Base-by-base conservation (phyloP, 1,140 invertebrate genomes). In the Drosophila parabipectinata region DNA sequence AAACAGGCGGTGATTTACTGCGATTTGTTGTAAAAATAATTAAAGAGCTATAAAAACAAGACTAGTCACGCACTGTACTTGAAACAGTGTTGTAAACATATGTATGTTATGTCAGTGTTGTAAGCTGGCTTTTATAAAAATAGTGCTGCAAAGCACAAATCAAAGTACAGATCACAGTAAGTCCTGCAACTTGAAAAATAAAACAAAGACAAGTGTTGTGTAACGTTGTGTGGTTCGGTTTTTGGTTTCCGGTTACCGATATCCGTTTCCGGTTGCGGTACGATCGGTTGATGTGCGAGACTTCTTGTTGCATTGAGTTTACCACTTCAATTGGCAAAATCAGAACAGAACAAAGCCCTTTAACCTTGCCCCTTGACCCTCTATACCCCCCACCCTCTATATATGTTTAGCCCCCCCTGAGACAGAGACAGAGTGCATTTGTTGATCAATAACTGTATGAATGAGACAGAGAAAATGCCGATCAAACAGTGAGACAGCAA, bases 271-370 rank as follows among this genome's bases (percentile, higher is more conserved):
- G 32, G 48, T 66, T 56, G 53, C 37, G 32, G 32, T 60, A 41
- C 45, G 76, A 78, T 81, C 72, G 68, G 83, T 75, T 72, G 72
- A 81, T 90, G 88, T 90, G 88, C 85, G 78, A 77, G 76, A 91
- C 82, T 91, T 91, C 90, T 91, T 91, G 90, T 91, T 91, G 90
- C 90, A 91, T 91, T 91, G 90, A 91, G 90, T 91, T 91, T 84
- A 80, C 77, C 58, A 72, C 79, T 72, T 73, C 68, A 89, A 88
- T 89, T 89, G 84, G 84, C 84, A 69, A 71, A 71, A 71, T 69
- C 67, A 39, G 52, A 71, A 45, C 60, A 63, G 60, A 63, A 57
- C 44, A 57, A 69, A 41, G 44, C 24, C 67, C 67, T 7, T 32
- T 21, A 44, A 21, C 50, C 50, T 3, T 47, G 15, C 12, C 48